Evolutionary conservation across 2,888 invertebrate genomes (phyloP).

Genomic region (Ormyrus pomaceus): DNA sequence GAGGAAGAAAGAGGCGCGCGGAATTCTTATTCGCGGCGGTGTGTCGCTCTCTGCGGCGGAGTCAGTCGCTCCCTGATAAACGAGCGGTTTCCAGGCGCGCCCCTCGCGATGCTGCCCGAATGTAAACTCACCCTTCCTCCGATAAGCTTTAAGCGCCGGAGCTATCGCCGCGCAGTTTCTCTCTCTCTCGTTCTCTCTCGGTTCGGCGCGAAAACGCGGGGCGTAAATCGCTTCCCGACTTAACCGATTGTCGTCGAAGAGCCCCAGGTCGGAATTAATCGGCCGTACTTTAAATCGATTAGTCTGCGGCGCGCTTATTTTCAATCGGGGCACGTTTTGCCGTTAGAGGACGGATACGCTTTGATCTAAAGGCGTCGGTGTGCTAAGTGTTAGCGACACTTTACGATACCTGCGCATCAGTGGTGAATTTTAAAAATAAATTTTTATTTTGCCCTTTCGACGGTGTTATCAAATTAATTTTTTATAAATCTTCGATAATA

Average conservation of each 20-base stretch:
- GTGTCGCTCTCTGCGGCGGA: slow-evolving; percentile 72
- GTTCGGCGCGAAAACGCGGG: slow-evolving; percentile 16
- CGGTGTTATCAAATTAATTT: background rate
- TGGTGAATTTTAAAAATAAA: too few species aligned
- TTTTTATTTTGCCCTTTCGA: background rate
- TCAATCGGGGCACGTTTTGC: slow-evolving; percentile 41
- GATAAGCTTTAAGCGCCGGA: slow-evolving; percentile 60
- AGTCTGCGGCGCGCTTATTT: slow-evolving; percentile 25
- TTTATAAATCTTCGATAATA: background rate
- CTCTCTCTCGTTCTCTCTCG: too few species aligned
- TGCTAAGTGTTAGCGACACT: too few species aligned
- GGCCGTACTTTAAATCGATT: slow-evolving; percentile 58
- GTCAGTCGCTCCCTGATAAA: slow-evolving; percentile 74
- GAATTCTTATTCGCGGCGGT: slow-evolving; percentile 74
- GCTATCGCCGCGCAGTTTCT: slow-evolving; percentile 2
- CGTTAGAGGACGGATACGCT: background rate
- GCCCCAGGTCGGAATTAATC: slow-evolving; percentile 63
- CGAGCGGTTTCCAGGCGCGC: slow-evolving; percentile 70
- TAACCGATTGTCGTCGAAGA: slow-evolving; percentile 68
- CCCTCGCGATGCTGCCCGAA: slow-evolving; percentile 63
- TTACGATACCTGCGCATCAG: background rate
- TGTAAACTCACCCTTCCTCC: slow-evolving; percentile 69
- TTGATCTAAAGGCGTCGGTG: background rate
- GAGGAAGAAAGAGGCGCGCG: slow-evolving; percentile 42
- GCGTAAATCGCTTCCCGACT: slow-evolving; percentile 69